Conservation (phyloP, 2,888 invertebrate species). For the Lissocephala sabroskyi region DNA sequence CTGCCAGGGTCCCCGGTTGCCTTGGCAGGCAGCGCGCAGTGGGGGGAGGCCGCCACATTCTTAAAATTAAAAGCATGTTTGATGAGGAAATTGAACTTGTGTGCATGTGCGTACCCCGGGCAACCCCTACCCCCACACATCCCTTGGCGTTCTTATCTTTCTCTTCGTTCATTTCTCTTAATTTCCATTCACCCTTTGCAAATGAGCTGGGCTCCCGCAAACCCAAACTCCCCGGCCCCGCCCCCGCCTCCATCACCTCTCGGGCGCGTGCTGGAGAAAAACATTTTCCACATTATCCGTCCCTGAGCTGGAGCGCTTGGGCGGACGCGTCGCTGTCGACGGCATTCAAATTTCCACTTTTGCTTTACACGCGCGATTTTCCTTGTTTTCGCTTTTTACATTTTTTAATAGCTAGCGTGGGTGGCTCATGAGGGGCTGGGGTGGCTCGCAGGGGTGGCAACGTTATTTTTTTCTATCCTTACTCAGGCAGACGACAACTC, state of each 20-base stretch:
- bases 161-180: slow-evolving; percentile 40
- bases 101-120: slow-evolving; percentile 6
- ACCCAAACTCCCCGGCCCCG: too few relatives aligned
- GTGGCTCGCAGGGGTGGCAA: slow-evolving; percentile 34
- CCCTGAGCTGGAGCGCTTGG: slow-evolving; percentile 15
- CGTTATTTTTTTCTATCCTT: slow-evolving; percentile 17
- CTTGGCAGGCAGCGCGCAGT: neutral
- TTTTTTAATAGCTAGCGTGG: slow-evolving; percentile 63
- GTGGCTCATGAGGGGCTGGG: slow-evolving; percentile 26
- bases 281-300: slow-evolving; percentile 54
- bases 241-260: too few relatives aligned
- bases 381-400: slow-evolving; percentile 66
- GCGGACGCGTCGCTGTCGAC: slow-evolving; percentile 20
- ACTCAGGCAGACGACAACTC: slow-evolving; percentile 42
- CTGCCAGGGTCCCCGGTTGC: neutral
- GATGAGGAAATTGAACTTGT: slow-evolving; percentile 60
- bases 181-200: slow-evolving; percentile 66
- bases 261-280: slow-evolving; percentile 32
- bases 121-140: too few relatives aligned
- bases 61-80: slow-evolving; percentile 62
- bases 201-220: slow-evolving; percentile 43
- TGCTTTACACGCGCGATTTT: slow-evolving; percentile 65
- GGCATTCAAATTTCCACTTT: slow-evolving; percentile 61
- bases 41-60: slow-evolving; percentile 30
- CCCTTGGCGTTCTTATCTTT: slow-evolving; percentile 4